A percentile compares a stretch with the other conserved stretches of the same genome.
These are phyloP conservation scores for Gambusia yucatana DNA, from an alignment of 2,797 vertebrate genomes.

Conservation along the genomic window DNA sequence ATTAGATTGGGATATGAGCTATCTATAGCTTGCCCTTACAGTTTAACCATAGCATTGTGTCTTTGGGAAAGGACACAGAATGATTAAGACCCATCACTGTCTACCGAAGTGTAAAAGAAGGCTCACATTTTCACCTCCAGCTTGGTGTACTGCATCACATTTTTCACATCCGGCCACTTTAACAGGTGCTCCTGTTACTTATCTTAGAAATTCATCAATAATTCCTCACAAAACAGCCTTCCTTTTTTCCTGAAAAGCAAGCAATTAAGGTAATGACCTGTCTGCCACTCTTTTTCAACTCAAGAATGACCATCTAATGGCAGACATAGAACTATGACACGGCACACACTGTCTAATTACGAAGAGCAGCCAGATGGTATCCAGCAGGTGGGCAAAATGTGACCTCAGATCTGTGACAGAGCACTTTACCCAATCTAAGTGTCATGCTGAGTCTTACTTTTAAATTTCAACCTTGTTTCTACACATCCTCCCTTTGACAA, in stretches of 20 bases:
- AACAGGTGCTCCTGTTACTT: slow-evolving; percentile 34
- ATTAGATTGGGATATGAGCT: background rate
- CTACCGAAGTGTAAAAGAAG: background rate
- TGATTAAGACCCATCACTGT: background rate
- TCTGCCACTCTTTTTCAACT: slow-evolving; percentile 31
- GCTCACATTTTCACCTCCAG: background rate
- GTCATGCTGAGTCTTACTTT: slow-evolving; percentile 38
- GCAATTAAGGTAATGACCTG: slow-evolving; percentile 61
- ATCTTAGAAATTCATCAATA: slow-evolving; percentile 66
- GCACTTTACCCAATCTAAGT: slow-evolving; percentile 30
- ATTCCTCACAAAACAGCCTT: slow-evolving; percentile 64
- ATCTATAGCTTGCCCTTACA: background rate
- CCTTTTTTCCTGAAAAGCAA: slow-evolving; percentile 28
- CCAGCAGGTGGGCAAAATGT: slow-evolving; percentile 51
- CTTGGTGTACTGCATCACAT: background rate
- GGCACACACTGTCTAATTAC: slow-evolving; percentile 53
- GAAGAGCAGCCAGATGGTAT: slow-evolving; percentile 43
- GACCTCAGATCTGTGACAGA: slow-evolving; percentile 43
- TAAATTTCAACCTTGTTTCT: slow-evolving; percentile 53
- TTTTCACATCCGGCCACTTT: slow-evolving; percentile 35
- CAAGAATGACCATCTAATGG: slow-evolving; percentile 30
- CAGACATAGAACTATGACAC: slow-evolving; percentile 24
- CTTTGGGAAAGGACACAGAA: background rate
- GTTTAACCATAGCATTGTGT: background rate
- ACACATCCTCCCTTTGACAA: slow-evolving; percentile 17